These are phyloP conservation scores for Ganaspis brasiliensis DNA, from an alignment of 2,888 invertebrate species.

Conservation along the genomic window DNA sequence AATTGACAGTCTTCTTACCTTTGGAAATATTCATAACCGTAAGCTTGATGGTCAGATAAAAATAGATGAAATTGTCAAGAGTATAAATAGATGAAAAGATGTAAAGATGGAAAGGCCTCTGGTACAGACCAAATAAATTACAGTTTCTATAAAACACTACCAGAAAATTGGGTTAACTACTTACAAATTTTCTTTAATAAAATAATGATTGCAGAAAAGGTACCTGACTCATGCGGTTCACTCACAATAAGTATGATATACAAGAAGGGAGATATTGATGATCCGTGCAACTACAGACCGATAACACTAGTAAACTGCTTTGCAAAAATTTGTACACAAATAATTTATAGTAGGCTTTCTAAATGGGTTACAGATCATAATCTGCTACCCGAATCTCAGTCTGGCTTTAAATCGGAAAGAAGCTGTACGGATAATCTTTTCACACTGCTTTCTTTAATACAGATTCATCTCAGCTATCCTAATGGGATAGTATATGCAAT, in stretches of 20 bases:
- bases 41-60: not conserved
- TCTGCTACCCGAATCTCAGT: constrained; percentile 22
- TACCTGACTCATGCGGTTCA: constrained; percentile 21
- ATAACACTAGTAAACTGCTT: not conserved
- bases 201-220: not conserved
- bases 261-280: not conserved
- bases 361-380: constrained; percentile 3
- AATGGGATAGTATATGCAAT: constrained; percentile 29
- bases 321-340: not conserved
- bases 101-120: not conserved
- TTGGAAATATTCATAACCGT: not conserved
- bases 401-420: not conserved
- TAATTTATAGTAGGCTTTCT: constrained; percentile 1
- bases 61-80: constrained; percentile 15
- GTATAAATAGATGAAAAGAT: not conserved
- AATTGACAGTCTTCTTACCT: not conserved
- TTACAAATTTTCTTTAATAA: constrained; percentile 23
- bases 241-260: constrained; percentile 11
- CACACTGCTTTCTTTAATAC: constrained; percentile 26
- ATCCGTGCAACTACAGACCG: not conserved
- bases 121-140: not conserved
- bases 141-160: not conserved
- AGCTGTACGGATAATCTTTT: constrained; percentile 41
- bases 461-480: not conserved
- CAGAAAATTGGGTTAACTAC: constrained; percentile 10